Evolutionary conservation across 2,888 invertebrate species (phyloP), one percentile per base, ranked within the genome.

Genomic region (Mesochorus sp.): DNA sequence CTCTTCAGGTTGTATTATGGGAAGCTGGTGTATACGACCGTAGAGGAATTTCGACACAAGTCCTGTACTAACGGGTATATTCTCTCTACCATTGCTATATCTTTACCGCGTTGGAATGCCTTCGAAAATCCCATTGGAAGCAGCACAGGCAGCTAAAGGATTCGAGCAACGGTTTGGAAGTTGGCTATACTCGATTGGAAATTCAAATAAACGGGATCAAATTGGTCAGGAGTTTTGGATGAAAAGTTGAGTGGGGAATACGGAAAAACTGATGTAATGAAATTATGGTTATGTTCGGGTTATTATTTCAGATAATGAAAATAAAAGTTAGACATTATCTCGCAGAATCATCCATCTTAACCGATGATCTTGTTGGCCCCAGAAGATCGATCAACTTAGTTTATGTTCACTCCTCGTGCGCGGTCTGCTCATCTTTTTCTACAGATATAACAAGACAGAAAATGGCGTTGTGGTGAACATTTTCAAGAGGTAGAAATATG

Each of bases 331-430:
- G 42, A 44, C 31, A 31, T 34, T 6, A 62, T n/a, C 21, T 31
- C 31, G 2, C n/a, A 6, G 12, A 42, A 49, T 14, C 12, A 8
- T 37, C 8, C 10, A 49, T 47, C 62, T 19, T 62, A 31, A 47
- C 31, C 19, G 14, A 24, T 24, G 49, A 49, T 34, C 21, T 21
- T 14, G 10, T 49, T n/a, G 8, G 10, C 21, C 10, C 21, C 21
- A 17, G 3, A 26, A 12, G 21, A 62, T 62, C 61, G 53, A 67
- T 73, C 51, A 59, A 37, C 68, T 75, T 64, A 59, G 57, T 51
- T 73, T 79, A 68, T 49, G 67, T 44, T 77, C 61, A 59, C 62
- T 68, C 70, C 64, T 19, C 4, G 19, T 17, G n/a, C 53, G 17
- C 49, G 47, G 57, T 66, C 51, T 47, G n/a, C 12, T 28, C 39